These are phyloP conservation scores for Chamaetylas fuelleborni DNA, from an alignment of 2,113 vertebrate species.

Conservation along the genomic window DNA sequence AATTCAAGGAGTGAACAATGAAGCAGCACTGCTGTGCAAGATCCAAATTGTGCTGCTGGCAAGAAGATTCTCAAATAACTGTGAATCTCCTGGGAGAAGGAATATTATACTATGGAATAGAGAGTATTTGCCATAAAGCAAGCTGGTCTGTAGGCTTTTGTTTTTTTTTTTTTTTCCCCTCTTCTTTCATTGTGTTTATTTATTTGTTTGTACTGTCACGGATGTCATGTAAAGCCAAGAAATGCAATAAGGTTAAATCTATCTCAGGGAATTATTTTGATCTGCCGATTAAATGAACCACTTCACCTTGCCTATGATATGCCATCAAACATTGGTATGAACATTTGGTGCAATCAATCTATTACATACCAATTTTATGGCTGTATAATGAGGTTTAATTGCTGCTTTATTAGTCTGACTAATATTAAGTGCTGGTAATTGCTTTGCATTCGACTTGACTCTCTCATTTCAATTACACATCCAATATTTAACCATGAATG, in stretches of 20 bases:
- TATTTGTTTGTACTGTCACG: conserved; percentile 41
- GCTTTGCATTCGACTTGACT: conserved; percentile 74
- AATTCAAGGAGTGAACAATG: conserved; percentile 48
- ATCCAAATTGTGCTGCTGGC: conserved; percentile 60
- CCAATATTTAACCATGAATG: conserved; percentile 71
- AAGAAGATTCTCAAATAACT: conserved; percentile 67
- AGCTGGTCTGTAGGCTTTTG: background rate
- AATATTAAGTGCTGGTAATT: conserved; percentile 82
- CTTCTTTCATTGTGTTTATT: conserved; percentile 25
- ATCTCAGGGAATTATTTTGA: conserved; percentile 33
- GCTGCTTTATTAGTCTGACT: conserved; percentile 80
- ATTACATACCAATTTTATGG: conserved; percentile 79
- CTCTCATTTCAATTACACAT: conserved; percentile 75
- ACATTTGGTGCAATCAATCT: conserved; percentile 76
- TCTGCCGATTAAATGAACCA: conserved; percentile 39
- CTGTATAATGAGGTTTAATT: conserved; percentile 81
- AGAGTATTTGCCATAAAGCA: conserved; percentile 15
- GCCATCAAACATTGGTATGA: conserved; percentile 61
- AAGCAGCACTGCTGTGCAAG: conserved; percentile 21
- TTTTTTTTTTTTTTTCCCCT: background rate
- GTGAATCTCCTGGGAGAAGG: conserved; percentile 40
- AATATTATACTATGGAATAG: conserved; percentile 49
- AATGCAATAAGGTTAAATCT: conserved; percentile 40
- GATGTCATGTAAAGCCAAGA: conserved; percentile 30
- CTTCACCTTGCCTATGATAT: conserved; percentile 60